Evolutionary conservation across 2,797 vertebrate genomes (phyloP).

Genomic region (Coreius guichenoti): DNA sequence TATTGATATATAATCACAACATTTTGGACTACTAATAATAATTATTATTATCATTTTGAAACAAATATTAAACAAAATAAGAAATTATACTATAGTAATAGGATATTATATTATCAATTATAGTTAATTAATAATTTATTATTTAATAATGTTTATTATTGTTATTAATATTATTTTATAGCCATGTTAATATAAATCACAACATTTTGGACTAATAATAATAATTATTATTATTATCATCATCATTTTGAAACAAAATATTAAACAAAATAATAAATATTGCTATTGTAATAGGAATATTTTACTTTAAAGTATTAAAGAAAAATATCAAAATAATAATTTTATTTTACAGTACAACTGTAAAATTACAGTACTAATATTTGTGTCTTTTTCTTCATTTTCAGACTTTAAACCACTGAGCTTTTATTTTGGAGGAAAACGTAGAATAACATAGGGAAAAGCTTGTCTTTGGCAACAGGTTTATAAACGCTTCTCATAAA

Average conservation of each 20-base stretch:
- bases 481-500: background rate
- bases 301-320: background rate
- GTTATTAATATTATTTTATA: background rate
- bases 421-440: background rate
- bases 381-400: background rate
- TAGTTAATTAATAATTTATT: too few relatives aligned
- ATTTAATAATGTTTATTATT: background rate
- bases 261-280: background rate
- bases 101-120: too few relatives aligned
- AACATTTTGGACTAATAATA: background rate
- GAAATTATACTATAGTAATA: too few relatives aligned
- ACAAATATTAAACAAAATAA: background rate
- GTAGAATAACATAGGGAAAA: background rate
- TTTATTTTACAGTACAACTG: background rate
- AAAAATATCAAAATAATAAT: background rate
- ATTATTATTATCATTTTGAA: background rate
- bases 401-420: background rate
- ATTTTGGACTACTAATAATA: background rate
- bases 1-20: background rate
- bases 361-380: background rate
- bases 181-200: background rate
- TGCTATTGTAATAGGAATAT: background rate
- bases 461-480: background rate
- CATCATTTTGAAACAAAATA: too few relatives aligned
- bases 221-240: background rate